Evolutionary conservation across 2,888 invertebrate genomes (phyloP).

Genomic region (Drosophila percnosoma): DNA sequence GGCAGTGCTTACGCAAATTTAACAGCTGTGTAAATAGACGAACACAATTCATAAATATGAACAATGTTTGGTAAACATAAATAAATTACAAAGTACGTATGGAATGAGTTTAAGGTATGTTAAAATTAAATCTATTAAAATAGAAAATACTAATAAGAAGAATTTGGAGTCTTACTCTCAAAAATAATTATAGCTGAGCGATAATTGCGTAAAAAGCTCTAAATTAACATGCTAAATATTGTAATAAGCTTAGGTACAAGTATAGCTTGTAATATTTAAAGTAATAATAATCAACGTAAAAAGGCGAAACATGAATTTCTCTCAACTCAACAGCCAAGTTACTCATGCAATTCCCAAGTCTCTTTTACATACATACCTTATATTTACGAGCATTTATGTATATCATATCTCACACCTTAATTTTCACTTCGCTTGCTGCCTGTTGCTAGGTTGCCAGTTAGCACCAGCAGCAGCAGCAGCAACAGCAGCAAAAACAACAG

Average conservation of each 20-base stretch:
- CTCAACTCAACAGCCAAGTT: not conserved
- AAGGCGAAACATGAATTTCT: not conserved
- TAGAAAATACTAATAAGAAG: not conserved
- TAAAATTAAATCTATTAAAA: not conserved
- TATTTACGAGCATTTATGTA: constrained; percentile 4
- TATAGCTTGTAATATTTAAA: not conserved
- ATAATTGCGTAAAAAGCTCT: not conserved
- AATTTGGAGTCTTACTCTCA: not conserved
- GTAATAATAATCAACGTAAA: not conserved
- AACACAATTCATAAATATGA: constrained; percentile 26
- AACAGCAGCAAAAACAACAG: not conserved
- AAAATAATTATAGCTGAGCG: not conserved
- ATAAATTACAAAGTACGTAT: not conserved
- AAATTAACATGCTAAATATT: not conserved
- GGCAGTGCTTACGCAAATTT: not conserved
- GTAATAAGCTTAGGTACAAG: not conserved
- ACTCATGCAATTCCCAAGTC: not conserved
- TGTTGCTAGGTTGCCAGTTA: constrained; percentile 45
- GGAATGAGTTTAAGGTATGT: not conserved
- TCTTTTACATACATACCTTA: not conserved
- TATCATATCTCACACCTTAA: constrained; percentile 30
- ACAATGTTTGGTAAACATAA: not conserved
- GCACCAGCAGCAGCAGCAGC: not conserved
- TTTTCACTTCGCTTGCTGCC: not conserved
- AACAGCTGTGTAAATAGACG: constrained; percentile 11